Conservation (phyloP, 1,140 invertebrate species). For the Acromyrmex charruanus region DNA sequence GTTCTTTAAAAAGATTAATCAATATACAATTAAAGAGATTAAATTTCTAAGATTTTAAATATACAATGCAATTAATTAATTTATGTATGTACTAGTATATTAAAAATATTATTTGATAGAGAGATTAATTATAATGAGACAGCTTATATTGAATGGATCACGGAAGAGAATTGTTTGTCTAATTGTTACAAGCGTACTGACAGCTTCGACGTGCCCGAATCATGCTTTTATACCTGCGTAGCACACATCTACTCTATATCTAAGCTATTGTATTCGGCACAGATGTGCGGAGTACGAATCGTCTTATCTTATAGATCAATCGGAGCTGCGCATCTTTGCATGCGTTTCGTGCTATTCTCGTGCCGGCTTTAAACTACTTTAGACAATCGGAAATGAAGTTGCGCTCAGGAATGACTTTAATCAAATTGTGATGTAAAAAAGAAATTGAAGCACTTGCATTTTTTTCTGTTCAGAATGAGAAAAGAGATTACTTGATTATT, state of each 20-base stretch:
- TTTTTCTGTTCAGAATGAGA: neutral
- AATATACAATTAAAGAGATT: neutral
- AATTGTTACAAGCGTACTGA: slow-evolving; percentile 49
- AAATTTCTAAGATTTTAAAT: neutral
- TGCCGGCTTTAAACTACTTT: neutral
- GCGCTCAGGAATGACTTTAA: slow-evolving; percentile 11
- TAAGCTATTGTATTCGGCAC: slow-evolving; percentile 24
- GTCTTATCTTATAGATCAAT: slow-evolving; percentile 65
- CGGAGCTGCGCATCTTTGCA: slow-evolving; percentile 61
- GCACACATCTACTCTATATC: slow-evolving; percentile 13
- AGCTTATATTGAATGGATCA: neutral
- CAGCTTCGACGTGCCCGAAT: slow-evolving; percentile 16
- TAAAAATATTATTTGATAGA: neutral
- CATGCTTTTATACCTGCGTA: slow-evolving; percentile 58
- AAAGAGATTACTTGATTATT: neutral
- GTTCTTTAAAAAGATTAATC: neutral
- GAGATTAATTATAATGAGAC: neutral
- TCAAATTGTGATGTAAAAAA: slow-evolving; percentile 11
- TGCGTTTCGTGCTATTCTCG: slow-evolving; percentile 63
- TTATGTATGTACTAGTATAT: neutral
- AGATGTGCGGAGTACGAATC: slow-evolving; percentile 34
- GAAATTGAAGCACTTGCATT: neutral
- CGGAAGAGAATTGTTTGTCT: slow-evolving; percentile 27
- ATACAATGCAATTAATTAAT: neutral
- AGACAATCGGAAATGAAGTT: slow-evolving; percentile 61